A percentile compares a stretch with the other conserved stretches of the same genome.
Evolutionary conservation across 2,113 vertebrate species (phyloP).

Genomic region (Zosterops japonicus): DNA sequence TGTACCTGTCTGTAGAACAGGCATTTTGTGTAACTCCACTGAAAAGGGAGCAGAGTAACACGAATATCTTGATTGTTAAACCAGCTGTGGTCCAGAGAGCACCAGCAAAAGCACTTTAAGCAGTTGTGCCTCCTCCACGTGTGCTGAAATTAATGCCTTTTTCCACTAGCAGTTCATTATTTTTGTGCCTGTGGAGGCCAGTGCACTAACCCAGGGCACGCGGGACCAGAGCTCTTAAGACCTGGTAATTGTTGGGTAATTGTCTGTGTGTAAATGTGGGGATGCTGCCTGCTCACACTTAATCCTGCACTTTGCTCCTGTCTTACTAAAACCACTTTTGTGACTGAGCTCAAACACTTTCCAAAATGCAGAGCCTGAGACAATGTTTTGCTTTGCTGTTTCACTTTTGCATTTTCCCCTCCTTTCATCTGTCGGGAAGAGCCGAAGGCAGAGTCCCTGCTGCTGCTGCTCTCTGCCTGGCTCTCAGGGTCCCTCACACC

Average conservation of each 20-base stretch:
- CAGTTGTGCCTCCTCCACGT: not conserved
- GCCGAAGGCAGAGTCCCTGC: not conserved
- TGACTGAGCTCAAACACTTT: not conserved
- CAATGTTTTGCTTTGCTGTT: not conserved
- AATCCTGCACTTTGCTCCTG: not conserved
- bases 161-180: constrained; percentile 21
- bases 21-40: not conserved
- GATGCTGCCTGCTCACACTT: not conserved
- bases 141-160: constrained; percentile 35
- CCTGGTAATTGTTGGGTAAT: constrained; percentile 29
- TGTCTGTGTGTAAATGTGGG: not conserved
- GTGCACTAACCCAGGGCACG: not conserved
- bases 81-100: not conserved
- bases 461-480: not conserved
- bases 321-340: not conserved
- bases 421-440: not conserved
- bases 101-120: constrained; percentile 18
- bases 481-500: not conserved
- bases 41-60: not conserved
- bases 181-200: constrained; percentile 6
- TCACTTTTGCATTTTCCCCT: not conserved
- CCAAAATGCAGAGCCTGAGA: not conserved
- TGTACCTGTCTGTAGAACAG: not conserved
- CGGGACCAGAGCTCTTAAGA: constrained; percentile 19
- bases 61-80: not conserved